Percentiles rank a stretch among this genome's conserved stretches.
phyloP scores from a whole-genome alignment of 1,140 invertebrate species.

The Trachymyrmex cornetzi region DNA sequence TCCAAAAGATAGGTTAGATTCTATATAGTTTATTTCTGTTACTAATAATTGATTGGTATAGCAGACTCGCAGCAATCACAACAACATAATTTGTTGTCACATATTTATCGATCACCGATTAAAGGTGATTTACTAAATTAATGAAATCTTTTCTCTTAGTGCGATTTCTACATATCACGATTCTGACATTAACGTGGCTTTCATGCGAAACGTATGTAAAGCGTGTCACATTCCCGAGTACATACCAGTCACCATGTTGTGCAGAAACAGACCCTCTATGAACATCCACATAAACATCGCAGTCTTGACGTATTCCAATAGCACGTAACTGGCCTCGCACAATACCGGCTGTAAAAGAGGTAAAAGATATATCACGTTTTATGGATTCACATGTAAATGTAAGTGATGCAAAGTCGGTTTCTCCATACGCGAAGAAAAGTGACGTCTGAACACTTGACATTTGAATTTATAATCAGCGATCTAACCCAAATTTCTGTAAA shows the following conservation, averaged over 20 bases:
- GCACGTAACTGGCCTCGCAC: conserved; percentile 92
- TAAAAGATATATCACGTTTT: conserved; percentile 25
- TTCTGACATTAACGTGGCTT: neutral
- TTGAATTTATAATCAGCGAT: neutral
- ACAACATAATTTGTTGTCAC: too few species aligned
- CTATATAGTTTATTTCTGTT: too few species aligned
- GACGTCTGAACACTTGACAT: neutral
- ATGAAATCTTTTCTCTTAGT: too few species aligned
- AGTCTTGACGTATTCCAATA: conserved; percentile 95
- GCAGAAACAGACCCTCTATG: conserved; percentile 95
- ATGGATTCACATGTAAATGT: neutral
- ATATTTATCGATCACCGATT: too few species aligned
- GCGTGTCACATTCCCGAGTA: neutral
- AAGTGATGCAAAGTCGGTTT: neutral
- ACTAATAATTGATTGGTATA: too few species aligned
- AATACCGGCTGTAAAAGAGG: conserved; percentile 89
- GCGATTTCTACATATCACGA: too few species aligned
- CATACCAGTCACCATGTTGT: conserved; percentile 92
- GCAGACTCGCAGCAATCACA: too few species aligned
- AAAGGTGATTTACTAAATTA: too few species aligned
- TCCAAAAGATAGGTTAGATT: too few species aligned
- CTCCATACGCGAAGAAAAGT: neutral
- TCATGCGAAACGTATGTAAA: neutral
- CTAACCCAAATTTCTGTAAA: neutral
- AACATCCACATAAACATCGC: conserved; percentile 99